Percentiles rank a stretch among this genome's conserved stretches.
These are phyloP conservation scores for Merodon equestris DNA, from an alignment of 2,888 invertebrate genomes.

Conservation along the genomic window DNA sequence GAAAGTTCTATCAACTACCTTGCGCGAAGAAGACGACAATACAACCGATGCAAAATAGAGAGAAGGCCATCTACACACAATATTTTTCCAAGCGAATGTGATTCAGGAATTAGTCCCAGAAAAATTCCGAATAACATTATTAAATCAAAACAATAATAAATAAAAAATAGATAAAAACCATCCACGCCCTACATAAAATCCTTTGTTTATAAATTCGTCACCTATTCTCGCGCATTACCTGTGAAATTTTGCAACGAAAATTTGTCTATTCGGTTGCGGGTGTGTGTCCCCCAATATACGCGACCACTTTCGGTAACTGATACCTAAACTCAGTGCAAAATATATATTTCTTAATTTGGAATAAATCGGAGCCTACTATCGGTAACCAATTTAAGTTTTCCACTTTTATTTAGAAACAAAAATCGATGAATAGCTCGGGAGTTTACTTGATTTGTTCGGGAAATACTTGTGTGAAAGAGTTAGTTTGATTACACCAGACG, in stretches of 20 bases:
- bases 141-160: conserved; percentile 13
- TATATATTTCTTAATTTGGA: conserved; percentile 46
- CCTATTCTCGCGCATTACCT: background rate
- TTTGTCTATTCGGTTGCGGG: conserved; percentile 19
- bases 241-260: conserved; percentile 3
- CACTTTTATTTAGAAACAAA: background rate
- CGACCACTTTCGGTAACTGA: conserved; percentile 39
- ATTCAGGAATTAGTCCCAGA: conserved; percentile 28
- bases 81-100: conserved; percentile 57
- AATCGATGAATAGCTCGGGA: conserved; percentile 7
- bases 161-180: conserved; percentile 4
- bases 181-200: background rate
- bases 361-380: conserved; percentile 22
- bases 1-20: background rate
- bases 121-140: conserved; percentile 33
- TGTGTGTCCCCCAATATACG: conserved; percentile 33
- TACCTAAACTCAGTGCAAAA: conserved; percentile 24
- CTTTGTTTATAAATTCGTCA: conserved; percentile 11
- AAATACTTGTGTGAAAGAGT: no score
- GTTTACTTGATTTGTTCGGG: conserved; percentile 13
- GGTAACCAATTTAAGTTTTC: background rate
- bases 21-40: conserved; percentile 11
- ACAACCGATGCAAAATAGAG: conserved; percentile 1
- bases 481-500: no score
- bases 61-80: conserved; percentile 25